These are phyloP conservation scores for Ichneumoninae sp. DNA, from an alignment of 2,888 invertebrate genomes.

Conservation along the genomic window DNA sequence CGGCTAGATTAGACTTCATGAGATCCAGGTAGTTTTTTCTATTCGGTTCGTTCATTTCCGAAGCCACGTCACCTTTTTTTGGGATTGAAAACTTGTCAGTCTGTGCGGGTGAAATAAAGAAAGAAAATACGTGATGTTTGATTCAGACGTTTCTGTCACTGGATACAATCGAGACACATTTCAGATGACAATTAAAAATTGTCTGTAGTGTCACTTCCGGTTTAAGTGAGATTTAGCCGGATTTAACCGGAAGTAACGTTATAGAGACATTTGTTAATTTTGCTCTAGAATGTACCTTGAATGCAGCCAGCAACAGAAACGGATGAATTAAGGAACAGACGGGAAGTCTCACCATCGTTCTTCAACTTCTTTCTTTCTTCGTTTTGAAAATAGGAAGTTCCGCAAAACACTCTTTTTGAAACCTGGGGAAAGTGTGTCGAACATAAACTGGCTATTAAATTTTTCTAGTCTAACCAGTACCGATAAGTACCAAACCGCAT, in stretches of 20 bases:
- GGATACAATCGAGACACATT: background rate
- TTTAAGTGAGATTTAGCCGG: no score
- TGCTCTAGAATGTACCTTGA: no score
- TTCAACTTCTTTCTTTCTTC: background rate
- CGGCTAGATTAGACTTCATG: slow-evolving; percentile 71
- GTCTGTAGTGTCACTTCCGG: no score
- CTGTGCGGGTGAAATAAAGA: background rate
- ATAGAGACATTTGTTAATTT: no score
- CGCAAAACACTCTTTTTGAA: background rate
- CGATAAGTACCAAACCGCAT: slow-evolving; percentile 29
- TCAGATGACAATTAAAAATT: background rate
- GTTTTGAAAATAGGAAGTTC: background rate
- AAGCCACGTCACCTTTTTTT: background rate
- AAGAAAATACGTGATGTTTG: background rate
- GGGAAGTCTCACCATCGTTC: background rate
- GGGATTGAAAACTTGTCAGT: background rate
- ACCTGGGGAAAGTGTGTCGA: background rate
- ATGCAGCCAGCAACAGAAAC: no score
- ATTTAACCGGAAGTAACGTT: no score
- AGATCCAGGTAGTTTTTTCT: slow-evolving; percentile 73
- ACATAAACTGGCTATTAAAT: background rate
- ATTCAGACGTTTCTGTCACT: background rate
- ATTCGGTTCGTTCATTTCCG: slow-evolving; percentile 64
- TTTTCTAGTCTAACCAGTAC: background rate
- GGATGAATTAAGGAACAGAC: background rate